phyloP scores from a whole-genome alignment of 2,888 invertebrate genomes.

The Mythimna impura region DNA sequence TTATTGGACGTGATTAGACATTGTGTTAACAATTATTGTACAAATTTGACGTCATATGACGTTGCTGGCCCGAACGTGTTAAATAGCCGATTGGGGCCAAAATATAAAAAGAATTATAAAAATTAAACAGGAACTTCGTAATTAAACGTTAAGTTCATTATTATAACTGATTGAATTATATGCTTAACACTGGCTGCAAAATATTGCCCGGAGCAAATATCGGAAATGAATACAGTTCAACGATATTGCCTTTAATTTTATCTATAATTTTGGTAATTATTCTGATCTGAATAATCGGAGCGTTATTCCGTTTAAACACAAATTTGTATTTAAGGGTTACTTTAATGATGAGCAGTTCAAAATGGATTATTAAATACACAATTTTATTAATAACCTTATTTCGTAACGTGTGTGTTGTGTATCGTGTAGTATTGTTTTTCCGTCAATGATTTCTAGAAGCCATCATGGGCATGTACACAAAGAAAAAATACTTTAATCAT shows the following conservation, averaged over 20 bases:
- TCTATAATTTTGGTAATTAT: conserved; percentile 38
- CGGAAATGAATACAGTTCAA: conserved; percentile 20
- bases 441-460: background rate
- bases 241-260: conserved; percentile 25
- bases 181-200: conserved; percentile 40
- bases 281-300: conserved; percentile 28
- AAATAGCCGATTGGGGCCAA: too few relatives aligned
- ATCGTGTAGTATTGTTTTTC: background rate
- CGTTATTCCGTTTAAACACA: conserved; percentile 2
- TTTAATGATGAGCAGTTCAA: conserved; percentile 4
- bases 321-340: conserved; percentile 1
- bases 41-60: too few relatives aligned
- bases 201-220: conserved; percentile 39
- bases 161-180: conserved; percentile 58
- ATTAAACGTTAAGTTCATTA: conserved; percentile 8
- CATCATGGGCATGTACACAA: too few relatives aligned
- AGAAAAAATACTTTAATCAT: too few relatives aligned
- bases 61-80: too few relatives aligned
- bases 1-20: too few relatives aligned
- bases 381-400: background rate
- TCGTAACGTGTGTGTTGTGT: background rate
- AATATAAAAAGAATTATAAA: background rate
- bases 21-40: too few relatives aligned
- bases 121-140: background rate
- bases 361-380: conserved; percentile 1